Evolutionary conservation across 1,140 invertebrate genomes (phyloP).

Genomic region (Rhynchophorus ferrugineus): DNA sequence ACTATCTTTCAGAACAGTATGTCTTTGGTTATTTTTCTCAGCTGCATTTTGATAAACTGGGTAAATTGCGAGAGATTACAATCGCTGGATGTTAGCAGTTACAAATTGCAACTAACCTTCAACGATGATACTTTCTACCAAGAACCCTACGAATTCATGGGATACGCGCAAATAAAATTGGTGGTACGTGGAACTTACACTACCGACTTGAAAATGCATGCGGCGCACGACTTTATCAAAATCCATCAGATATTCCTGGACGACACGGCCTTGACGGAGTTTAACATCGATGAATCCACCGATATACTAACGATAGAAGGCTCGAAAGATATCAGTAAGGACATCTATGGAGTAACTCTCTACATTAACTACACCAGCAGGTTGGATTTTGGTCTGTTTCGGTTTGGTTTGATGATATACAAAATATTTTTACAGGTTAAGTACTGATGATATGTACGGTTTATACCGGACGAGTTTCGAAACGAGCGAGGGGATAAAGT

Average conservation of each 20-base stretch:
- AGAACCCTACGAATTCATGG: background rate
- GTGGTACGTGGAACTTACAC: background rate
- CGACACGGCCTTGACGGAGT: background rate
- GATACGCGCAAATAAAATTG: background rate
- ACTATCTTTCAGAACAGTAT: too few relatives aligned
- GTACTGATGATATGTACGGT: constrained; percentile 14
- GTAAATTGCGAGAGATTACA: background rate
- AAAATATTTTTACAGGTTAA: background rate
- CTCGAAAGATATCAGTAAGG: background rate
- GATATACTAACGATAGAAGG: background rate
- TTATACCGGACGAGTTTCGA: constrained; percentile 18
- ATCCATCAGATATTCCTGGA: background rate
- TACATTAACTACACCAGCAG: background rate
- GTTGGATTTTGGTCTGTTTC: too few relatives aligned
- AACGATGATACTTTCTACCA: background rate
- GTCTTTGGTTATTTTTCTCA: too few relatives aligned
- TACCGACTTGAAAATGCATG: background rate
- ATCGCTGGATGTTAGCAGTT: background rate
- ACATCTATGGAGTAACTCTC: background rate
- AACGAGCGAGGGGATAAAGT: constrained; percentile 2
- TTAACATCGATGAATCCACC: background rate
- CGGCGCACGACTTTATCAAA: background rate
- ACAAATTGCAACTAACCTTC: background rate
- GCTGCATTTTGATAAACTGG: too few relatives aligned
- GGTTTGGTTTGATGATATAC: background rate